These are phyloP conservation scores for Acanthopleura granulata DNA, from an alignment of 2,888 invertebrate genomes.

Conservation along the genomic window DNA sequence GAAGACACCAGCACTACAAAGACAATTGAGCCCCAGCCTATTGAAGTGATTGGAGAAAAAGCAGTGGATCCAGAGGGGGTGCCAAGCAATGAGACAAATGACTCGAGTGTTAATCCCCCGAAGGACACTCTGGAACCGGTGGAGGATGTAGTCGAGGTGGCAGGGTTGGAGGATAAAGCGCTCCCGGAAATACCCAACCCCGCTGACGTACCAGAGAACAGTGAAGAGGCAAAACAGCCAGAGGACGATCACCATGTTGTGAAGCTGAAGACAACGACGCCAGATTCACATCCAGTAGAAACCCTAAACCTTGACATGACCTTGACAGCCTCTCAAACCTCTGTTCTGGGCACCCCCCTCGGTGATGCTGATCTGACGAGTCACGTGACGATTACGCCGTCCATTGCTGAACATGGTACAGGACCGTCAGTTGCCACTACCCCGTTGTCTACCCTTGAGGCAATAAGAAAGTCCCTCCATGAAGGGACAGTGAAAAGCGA, in stretches of 20 bases:
- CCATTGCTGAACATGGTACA: neutral
- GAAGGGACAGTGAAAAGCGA: neutral
- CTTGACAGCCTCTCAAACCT: neutral
- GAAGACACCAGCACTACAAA: neutral
- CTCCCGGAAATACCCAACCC: neutral
- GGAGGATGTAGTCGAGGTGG: neutral
- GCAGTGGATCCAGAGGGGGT: neutral
- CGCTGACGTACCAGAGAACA: neutral
- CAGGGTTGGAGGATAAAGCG: neutral
- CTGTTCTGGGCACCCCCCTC: neutral
- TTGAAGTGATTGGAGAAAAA: neutral
- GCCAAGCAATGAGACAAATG: neutral
- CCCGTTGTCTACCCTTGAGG: neutral
- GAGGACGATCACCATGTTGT: neutral
- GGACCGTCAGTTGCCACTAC: neutral
- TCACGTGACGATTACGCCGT: neutral
- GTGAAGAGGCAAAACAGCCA: neutral
- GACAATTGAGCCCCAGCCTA: neutral
- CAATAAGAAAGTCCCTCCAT: neutral
- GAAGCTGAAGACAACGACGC: neutral
- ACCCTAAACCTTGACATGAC: neutral
- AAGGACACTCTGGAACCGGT: too few relatives aligned
- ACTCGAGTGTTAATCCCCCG: neutral
- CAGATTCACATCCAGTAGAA: neutral
- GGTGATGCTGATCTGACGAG: neutral